A percentile compares a stretch with the other conserved stretches of the same genome.
Conservation (phyloP, 2,113 vertebrate species). For the Heloderma charlesbogerti region DNA sequence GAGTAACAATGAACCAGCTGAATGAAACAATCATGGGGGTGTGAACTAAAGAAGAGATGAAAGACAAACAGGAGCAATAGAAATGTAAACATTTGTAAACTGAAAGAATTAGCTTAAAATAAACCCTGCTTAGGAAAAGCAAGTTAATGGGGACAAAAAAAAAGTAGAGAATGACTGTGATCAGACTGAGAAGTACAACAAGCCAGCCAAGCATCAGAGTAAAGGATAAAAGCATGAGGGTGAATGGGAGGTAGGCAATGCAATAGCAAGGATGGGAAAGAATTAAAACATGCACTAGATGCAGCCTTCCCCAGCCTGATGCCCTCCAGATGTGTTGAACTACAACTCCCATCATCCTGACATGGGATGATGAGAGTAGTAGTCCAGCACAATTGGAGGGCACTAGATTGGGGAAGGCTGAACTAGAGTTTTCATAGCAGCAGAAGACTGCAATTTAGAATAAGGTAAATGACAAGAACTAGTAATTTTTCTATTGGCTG, state of each 20-base stretch:
- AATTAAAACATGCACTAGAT: not conserved
- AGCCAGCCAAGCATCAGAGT: not conserved
- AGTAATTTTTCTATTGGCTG: not conserved
- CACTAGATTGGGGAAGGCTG: too few species aligned
- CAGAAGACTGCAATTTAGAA: not conserved
- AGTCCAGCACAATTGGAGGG: too few species aligned
- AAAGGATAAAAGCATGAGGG: not conserved
- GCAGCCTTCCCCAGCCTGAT: too few species aligned
- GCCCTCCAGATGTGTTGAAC: too few species aligned
- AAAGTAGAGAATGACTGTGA: not conserved
- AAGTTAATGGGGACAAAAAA: not conserved
- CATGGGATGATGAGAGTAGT: too few species aligned
- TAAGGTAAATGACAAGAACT: not conserved
- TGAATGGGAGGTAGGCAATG: not conserved
- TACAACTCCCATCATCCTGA: too few species aligned
- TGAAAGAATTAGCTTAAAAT: not conserved
- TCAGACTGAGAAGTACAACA: not conserved
- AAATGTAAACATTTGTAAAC: not conserved
- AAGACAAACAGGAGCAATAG: not conserved
- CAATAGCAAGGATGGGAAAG: not conserved
- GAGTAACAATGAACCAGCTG: not conserved
- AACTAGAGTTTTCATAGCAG: not conserved
- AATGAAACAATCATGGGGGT: not conserved
- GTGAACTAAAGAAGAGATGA: not conserved
- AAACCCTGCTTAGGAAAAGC: not conserved